Conservation (phyloP, 2,113 vertebrate genomes). For the Lepisosteus osseus region DNA sequence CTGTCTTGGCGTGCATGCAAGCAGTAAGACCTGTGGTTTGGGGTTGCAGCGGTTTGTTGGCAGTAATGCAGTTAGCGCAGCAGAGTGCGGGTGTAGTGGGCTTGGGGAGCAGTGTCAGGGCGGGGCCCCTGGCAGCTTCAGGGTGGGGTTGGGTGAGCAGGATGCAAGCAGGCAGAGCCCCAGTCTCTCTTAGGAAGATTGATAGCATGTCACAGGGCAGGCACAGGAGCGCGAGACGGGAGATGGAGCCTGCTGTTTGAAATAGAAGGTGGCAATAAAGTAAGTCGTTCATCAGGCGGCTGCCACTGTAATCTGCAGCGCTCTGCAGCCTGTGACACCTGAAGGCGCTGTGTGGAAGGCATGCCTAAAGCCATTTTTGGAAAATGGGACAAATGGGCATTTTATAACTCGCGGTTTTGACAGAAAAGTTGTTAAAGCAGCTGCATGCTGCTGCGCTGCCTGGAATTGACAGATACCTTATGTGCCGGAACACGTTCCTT, state of each 20-base stretch:
- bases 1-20: neutral
- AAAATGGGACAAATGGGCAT: conserved; percentile 28
- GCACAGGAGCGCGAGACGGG: conserved; percentile 20
- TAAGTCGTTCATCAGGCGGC: conserved; percentile 42
- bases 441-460: neutral
- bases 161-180: conserved; percentile 26
- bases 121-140: neutral
- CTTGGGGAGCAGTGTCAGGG: neutral
- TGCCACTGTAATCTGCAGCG: conserved; percentile 17
- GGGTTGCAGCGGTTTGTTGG: no score
- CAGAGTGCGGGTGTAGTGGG: neutral
- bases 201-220: conserved; percentile 32
- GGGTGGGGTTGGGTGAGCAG: neutral
- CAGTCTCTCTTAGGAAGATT: conserved; percentile 38
- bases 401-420: conserved; percentile 32
- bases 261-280: conserved; percentile 29
- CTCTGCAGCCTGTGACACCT: neutral
- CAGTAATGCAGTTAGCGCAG: neutral
- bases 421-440: conserved; percentile 22
- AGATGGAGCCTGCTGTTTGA: conserved; percentile 32
- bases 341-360: conserved; percentile 16
- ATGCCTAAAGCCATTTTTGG: neutral
- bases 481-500: no score
- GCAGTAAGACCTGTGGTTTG: no score
- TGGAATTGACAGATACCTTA: no score